Conservation (phyloP, 2,888 invertebrate species). For the Rhagonycha fulva region DNA sequence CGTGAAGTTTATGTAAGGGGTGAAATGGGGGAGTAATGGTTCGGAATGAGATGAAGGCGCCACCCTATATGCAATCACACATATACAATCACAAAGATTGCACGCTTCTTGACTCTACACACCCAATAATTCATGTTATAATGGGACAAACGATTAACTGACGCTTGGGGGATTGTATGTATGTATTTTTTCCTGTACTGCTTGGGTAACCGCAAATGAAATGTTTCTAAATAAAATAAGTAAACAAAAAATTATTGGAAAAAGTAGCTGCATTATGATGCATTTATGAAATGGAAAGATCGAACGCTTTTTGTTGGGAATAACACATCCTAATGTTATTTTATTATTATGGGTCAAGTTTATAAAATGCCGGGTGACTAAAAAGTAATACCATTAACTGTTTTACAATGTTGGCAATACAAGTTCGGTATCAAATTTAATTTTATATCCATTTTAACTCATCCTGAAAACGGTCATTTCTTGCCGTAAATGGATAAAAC, state of each 20-base stretch:
- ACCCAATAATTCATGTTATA: slow-evolving; percentile 41
- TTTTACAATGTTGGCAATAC: slow-evolving; percentile 44
- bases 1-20: slow-evolving; percentile 32
- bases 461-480: slow-evolving; percentile 36
- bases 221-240: slow-evolving; percentile 10
- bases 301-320: not conserved
- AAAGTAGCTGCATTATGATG: not conserved
- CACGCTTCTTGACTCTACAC: slow-evolving; percentile 40
- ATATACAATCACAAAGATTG: slow-evolving; percentile 36
- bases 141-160: slow-evolving; percentile 42
- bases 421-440: slow-evolving; percentile 43
- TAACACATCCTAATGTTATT: not conserved
- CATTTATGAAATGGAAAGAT: not conserved
- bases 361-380: slow-evolving; percentile 42
- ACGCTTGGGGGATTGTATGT: slow-evolving; percentile 30
- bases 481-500: slow-evolving; percentile 38
- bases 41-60: slow-evolving; percentile 40
- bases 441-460: slow-evolving; percentile 46
- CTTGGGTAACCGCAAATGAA: slow-evolving; percentile 25
- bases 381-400: slow-evolving; percentile 50
- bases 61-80: slow-evolving; percentile 36
- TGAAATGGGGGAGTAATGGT: slow-evolving; percentile 39
- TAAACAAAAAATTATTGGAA: not conserved
- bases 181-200: slow-evolving; percentile 22
- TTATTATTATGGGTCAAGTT: slow-evolving; percentile 22